These are phyloP conservation scores for Archips xylosteana DNA, from an alignment of 2,888 invertebrate species.

Conservation along the genomic window DNA sequence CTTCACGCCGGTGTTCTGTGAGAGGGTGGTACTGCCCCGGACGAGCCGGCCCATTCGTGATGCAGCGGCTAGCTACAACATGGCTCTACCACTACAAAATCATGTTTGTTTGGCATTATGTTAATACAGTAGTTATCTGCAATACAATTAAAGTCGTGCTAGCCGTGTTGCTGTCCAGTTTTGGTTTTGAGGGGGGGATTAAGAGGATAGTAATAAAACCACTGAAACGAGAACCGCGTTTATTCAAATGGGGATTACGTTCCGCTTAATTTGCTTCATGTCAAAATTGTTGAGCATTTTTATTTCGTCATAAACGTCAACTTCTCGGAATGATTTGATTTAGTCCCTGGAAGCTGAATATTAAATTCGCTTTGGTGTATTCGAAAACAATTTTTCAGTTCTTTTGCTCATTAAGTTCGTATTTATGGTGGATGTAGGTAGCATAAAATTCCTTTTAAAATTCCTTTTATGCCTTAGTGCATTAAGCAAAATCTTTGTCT, in stretches of 20 bases:
- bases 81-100: too few species aligned
- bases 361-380: not conserved
- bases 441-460: too few species aligned
- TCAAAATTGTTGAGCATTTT: slow-evolving; percentile 11
- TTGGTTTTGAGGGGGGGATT: slow-evolving; percentile 9
- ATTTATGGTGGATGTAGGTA: too few species aligned
- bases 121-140: too few species aligned
- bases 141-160: not conserved
- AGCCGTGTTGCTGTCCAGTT: slow-evolving; percentile 13
- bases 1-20: too few species aligned
- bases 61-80: too few species aligned
- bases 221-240: not conserved
- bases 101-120: too few species aligned
- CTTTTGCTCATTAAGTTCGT: too few species aligned
- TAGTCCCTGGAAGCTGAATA: not conserved
- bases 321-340: slow-evolving; percentile 4
- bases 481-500: too few species aligned
- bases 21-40: too few species aligned
- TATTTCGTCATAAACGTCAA: slow-evolving; percentile 19
- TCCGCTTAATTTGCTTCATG: slow-evolving; percentile 16
- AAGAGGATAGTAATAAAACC: slow-evolving; percentile 2
- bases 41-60: too few species aligned
- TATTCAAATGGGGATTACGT: slow-evolving; percentile 5
- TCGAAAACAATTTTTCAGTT: not conserved
- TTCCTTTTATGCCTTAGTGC: too few species aligned